Evolutionary conservation across 2,888 invertebrate species (phyloP).

Genomic region (Nycteola revayana): DNA sequence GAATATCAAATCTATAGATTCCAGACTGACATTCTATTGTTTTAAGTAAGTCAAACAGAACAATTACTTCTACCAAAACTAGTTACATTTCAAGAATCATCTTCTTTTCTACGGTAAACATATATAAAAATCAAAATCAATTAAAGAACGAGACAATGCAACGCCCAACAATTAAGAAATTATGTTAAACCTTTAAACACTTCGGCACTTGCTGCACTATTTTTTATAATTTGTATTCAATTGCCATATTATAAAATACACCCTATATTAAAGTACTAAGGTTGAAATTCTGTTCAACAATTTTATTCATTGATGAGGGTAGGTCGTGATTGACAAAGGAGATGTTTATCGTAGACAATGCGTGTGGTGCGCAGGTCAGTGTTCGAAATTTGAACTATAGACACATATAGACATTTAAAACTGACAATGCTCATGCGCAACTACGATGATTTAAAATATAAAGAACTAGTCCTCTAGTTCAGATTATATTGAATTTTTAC

Average conservation of each 20-base stretch:
- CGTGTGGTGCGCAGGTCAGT: constrained; percentile 58
- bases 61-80: too few relatives aligned
- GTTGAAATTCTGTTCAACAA: constrained; percentile 6
- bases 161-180: constrained; percentile 45
- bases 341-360: constrained; percentile 74
- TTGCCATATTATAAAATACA: constrained; percentile 29
- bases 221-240: constrained; percentile 44
- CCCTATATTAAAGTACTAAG: constrained; percentile 2
- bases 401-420: constrained; percentile 42
- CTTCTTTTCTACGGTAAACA: too few relatives aligned
- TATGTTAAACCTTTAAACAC: constrained; percentile 44
- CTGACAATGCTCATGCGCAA: constrained; percentile 37
- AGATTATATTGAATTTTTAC: too few relatives aligned
- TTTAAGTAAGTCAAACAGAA: too few relatives aligned
- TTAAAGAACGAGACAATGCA: constrained; percentile 10
- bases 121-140: constrained; percentile 1
- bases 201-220: constrained; percentile 46
- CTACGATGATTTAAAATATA: too few relatives aligned
- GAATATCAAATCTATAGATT: too few relatives aligned
- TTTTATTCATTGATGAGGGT: constrained; percentile 33
- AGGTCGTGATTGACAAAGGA: constrained; percentile 60
- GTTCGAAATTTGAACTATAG: constrained; percentile 49
- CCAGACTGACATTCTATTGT: too few relatives aligned
- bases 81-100: too few relatives aligned
- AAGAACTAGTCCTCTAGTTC: too few relatives aligned